These are phyloP conservation scores for Lepilemur septentrionalis DNA, from an alignment of 2,797 vertebrate genomes.

Conservation along the genomic window DNA sequence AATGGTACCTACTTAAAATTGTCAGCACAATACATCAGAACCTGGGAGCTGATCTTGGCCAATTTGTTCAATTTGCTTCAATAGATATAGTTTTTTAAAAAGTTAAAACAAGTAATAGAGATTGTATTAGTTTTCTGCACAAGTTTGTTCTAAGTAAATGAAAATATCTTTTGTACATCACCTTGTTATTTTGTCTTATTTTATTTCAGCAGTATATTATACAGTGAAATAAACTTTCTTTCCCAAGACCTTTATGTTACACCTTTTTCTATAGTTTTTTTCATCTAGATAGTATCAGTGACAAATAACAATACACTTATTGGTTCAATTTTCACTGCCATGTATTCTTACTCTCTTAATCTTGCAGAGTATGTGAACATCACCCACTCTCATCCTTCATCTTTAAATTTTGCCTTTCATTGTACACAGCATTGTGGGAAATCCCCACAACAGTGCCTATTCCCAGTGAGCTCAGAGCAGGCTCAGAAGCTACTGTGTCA, in stretches of 20 bases:
- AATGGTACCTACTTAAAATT: not conserved
- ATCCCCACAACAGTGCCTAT: not conserved
- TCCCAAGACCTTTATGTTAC: not conserved
- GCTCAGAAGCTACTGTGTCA: not conserved
- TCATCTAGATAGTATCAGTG: not conserved
- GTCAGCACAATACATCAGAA: not conserved
- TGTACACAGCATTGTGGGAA: not conserved
- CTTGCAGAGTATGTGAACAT: not conserved
- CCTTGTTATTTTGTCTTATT: not conserved
- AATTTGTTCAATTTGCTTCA: not conserved
- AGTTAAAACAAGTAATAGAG: not conserved
- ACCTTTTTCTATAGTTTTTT: not conserved
- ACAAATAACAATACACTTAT: not conserved
- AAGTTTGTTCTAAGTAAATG: not conserved
- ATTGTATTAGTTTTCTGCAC: not conserved
- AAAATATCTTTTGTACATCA: not conserved
- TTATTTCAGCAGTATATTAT: not conserved
- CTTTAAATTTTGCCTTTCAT: not conserved
- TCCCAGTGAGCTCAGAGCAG: not conserved
- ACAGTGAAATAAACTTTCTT: not conserved
- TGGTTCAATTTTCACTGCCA: not conserved
- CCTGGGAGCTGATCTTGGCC: not conserved
- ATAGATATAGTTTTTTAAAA: not conserved
- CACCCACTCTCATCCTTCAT: not conserved
- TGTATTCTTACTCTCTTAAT: not conserved